Base-by-base conservation (phyloP, 2,113 vertebrate species). In the Boleophthalmus pectinirostris region DNA sequence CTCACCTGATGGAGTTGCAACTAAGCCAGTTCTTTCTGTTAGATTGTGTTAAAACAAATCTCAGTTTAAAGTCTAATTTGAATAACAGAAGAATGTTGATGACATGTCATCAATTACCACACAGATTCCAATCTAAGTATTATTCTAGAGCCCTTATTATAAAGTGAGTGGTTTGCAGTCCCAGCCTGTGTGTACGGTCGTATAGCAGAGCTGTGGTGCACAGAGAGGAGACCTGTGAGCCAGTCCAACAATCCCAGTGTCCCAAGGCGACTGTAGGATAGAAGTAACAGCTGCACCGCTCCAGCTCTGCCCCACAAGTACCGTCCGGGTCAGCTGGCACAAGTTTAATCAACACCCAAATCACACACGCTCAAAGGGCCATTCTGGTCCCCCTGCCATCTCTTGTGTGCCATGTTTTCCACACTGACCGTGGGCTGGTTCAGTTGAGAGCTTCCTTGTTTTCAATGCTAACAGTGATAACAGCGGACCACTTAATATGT, bases 331-430 rank as follows among this genome's bases (percentile, higher is more conserved):
- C 89, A 88, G 86, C 85, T 91, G 88, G 87, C 86, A 74, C 72
- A 38, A 33, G 81, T 91, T 93, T 89, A 93, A 92, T 93, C 87
- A 90, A 87, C 86, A 87, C 69, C 88, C 82, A 91, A 86, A 92
- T 90, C 89, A 87, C 85, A 91, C 81, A 76, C 79, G 81, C 86
- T 91, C 85, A 70, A 70, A 47, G 77, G 78, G 87, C 79, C 75
- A 90, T 91, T 87, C 86, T 88, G 89, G 85, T 77, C 76, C 66
- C 35, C 18, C 75, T 75, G 33, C 14, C 25, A 18, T 33, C 58
- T 10, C 33, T 38, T n/a, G 18, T n/a, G 29, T 38, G 33, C 33
- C 33, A 66, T 24, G 24, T 43, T 20, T 78, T 74, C 33, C n/a
- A 64, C 24, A 15, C 21, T 58, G 21, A 24, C 21, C 46, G 3